These are phyloP conservation scores for Heliornis fulica DNA, from an alignment of 2,113 vertebrate species.

Conservation along the genomic window DNA sequence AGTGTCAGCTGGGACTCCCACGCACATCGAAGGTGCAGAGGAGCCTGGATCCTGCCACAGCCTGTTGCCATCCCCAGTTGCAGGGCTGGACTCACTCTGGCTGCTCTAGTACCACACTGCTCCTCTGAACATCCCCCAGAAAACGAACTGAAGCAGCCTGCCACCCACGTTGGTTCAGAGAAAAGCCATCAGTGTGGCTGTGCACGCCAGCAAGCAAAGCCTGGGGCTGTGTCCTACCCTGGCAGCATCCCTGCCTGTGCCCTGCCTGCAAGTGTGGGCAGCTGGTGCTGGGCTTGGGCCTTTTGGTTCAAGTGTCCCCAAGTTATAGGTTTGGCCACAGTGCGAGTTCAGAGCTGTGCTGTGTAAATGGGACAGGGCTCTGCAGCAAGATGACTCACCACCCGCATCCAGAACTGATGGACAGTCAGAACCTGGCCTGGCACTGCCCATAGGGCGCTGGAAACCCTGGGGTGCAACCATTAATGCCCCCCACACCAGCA, in stretches of 20 bases:
- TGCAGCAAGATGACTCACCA: not conserved
- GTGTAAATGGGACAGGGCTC: accelerated
- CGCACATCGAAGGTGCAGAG: accelerated
- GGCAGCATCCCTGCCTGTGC: not conserved
- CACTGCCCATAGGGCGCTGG: accelerated
- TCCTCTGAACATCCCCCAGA: not conserved
- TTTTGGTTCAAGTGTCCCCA: not conserved
- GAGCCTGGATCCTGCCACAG: not conserved
- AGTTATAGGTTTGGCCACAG: not conserved
- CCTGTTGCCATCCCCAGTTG: accelerated
- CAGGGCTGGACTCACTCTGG: not conserved
- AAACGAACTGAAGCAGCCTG: not conserved
- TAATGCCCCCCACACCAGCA: accelerated
- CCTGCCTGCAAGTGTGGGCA: not conserved
- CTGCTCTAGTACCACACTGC: not conserved
- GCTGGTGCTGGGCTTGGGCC: not conserved
- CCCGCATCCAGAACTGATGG: accelerated
- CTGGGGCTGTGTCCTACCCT: not conserved
- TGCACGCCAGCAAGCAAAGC: accelerated
- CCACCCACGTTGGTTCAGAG: not conserved
- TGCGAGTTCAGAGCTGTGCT: not conserved
- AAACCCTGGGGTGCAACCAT: accelerated
- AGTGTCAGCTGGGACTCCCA: accelerated
- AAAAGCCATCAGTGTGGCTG: not conserved
- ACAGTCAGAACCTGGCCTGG: not conserved